Percentiles rank a stretch among this genome's conserved stretches.
phyloP scores from a whole-genome alignment of 2,113 vertebrate species.

The Taurulus bubalis region DNA sequence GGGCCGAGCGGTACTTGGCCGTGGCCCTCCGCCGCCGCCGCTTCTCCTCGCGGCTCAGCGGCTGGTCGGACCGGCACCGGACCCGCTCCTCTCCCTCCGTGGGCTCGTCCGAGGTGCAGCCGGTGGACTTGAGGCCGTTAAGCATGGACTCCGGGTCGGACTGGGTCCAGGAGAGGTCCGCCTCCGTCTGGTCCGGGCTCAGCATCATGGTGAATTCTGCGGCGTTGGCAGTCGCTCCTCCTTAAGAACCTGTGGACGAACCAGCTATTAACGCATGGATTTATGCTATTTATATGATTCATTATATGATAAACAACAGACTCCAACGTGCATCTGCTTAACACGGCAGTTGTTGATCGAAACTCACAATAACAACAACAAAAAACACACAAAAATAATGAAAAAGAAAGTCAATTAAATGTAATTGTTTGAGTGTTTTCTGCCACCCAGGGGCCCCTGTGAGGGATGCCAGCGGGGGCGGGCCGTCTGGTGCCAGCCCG shows the following conservation, averaged over 20 bases:
- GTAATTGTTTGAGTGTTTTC: constrained; percentile 20
- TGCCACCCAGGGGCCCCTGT: constrained; percentile 20
- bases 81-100: constrained; percentile 78
- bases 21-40: constrained; percentile 84
- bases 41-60: constrained; percentile 92
- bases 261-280: background rate
- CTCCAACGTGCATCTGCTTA: background rate
- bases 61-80: constrained; percentile 84
- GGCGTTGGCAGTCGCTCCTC: constrained; percentile 33
- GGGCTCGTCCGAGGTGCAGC: constrained; percentile 86
- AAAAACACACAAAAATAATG: background rate
- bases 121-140: constrained; percentile 86
- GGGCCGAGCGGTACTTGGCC: constrained; percentile 85
- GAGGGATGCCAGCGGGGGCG: constrained; percentile 18
- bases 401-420: background rate
- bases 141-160: constrained; percentile 92
- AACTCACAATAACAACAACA: background rate
- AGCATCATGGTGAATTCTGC: constrained; percentile 91
- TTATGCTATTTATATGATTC: background rate
- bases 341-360: background rate
- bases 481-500: constrained; percentile 11
- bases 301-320: background rate
- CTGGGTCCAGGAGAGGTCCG: constrained; percentile 92
- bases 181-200: constrained; percentile 93
- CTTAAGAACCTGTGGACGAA: constrained; percentile 35